phyloP scores from a whole-genome alignment of 2,113 vertebrate genomes.

The Cebus imitator region DNA sequence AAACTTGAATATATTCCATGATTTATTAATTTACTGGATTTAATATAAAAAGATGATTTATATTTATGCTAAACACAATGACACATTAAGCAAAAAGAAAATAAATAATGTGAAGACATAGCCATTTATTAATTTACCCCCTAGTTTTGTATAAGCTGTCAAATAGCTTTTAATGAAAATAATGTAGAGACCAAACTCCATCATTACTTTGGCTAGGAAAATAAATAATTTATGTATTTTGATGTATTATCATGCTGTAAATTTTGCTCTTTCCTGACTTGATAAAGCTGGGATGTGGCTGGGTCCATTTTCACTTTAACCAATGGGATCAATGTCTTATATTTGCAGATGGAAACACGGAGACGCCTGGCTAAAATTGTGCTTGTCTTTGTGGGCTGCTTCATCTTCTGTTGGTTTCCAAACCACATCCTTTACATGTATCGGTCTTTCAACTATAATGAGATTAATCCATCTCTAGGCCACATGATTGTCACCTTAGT shows the following conservation, averaged over 20 bases:
- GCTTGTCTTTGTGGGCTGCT: constrained; percentile 93
- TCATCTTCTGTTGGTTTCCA: constrained; percentile 95
- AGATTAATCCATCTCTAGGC: constrained; percentile 89
- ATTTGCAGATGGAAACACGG: constrained; percentile 93
- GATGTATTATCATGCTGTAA: background rate
- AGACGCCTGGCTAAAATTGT: constrained; percentile 97
- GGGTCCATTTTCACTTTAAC: background rate
- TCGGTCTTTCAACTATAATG: constrained; percentile 92
- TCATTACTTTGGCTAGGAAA: background rate
- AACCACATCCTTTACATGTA: constrained; percentile 96
- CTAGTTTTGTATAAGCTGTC: background rate
- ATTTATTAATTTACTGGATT: constrained; percentile 1
- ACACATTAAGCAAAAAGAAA: constrained; percentile 18
- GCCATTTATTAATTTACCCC: background rate
- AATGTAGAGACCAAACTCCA: background rate
- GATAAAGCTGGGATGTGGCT: background rate
- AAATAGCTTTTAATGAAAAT: constrained; percentile 6
- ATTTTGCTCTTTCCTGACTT: background rate
- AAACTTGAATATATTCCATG: background rate
- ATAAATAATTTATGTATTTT: constrained; percentile 25
- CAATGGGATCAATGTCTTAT: constrained; percentile 49
- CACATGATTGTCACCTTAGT: constrained; percentile 93
- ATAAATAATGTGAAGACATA: background rate
- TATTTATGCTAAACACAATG: background rate
- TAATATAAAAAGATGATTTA: constrained; percentile 33